Base-by-base conservation (phyloP, 2,888 invertebrate species). In the Tineola bisselliella region DNA sequence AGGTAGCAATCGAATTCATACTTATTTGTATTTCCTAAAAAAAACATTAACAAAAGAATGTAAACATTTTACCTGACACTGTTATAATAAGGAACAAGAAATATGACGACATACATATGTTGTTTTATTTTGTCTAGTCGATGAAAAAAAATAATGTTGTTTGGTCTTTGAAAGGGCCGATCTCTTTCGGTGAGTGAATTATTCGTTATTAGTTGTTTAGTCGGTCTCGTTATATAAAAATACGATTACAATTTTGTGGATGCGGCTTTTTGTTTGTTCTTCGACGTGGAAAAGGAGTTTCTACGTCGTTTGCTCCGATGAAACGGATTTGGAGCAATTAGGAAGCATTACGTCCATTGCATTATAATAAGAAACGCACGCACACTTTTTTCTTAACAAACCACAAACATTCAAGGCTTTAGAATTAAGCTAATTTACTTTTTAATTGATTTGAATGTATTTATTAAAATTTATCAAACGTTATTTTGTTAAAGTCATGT, bases 11-110 rank as follows among this genome's bases (percentile, higher is more conserved):
- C 77, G 76, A 73, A 77, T 73, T 73, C 72, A 79, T 81, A 77
- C 74, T 74, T 84, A 77, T 87, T 86, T 86, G 86, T 84, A 81
- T 86, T 81, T 84, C 84, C 74, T 69, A 78, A 77, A 76, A 80
- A 79, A 81, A 80, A 70, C n/a, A n/a, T 65, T 63, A 71, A 84
- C 83, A 86, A 86, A 78, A 81, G 82, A 72, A 64, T 70, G 72
- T 70, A 69, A 71, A 69, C 72, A 68, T 74, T 75, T 75, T 86
- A 84, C 84, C 87, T 83, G 86, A 81, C 81, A 74, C 76, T 73
- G 77, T 82, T 82, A 78, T 86, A 86, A 86, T 82, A 81, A 83
- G 78, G 75, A 67, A 77, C 72, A 75, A 83, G 81, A 83, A 81
- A 83, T 83, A 84, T 86, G 82, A 84, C 75, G 78, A 81, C 79